These are phyloP conservation scores for Ips typographus DNA, from an alignment of 1,140 invertebrate genomes.

Conservation along the genomic window DNA sequence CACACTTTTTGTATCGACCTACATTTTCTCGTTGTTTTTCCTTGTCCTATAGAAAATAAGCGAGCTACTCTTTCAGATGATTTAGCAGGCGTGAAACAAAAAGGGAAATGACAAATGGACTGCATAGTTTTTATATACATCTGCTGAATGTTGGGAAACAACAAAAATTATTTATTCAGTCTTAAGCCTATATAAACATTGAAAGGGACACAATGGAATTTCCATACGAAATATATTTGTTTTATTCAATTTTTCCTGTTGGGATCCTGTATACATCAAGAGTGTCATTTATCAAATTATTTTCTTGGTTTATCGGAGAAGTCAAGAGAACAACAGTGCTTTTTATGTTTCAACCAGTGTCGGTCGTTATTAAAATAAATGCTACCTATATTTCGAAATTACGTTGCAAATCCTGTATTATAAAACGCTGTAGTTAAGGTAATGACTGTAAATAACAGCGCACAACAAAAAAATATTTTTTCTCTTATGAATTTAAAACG, in stretches of 20 bases:
- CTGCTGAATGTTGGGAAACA: conserved; percentile 14
- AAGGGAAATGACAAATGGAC: conserved; percentile 24
- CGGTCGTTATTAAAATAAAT: conserved; percentile 9
- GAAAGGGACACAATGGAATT: not conserved
- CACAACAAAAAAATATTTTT: conserved; percentile 3
- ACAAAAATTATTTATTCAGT: conserved; percentile 14
- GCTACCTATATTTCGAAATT: conserved; percentile 8
- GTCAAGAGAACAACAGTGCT: not conserved
- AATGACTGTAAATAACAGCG: conserved; percentile 7
- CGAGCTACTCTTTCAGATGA: conserved; percentile 16
- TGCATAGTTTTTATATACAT: conserved; percentile 9
- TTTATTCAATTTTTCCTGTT: not conserved
- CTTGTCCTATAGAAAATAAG: conserved; percentile 9
- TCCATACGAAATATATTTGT: not conserved
- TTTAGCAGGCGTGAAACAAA: conserved; percentile 20
- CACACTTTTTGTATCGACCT: conserved; percentile 14
- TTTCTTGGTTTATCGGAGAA: conserved; percentile 7
- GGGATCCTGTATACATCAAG: not conserved
- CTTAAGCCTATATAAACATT: conserved; percentile 8
- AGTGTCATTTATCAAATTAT: conserved; percentile 3
- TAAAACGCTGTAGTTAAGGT: conserved; percentile 8
- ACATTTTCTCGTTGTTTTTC: conserved; percentile 16
- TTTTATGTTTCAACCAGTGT: not conserved
- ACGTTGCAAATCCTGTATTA: conserved; percentile 1
- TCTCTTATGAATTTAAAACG: not conserved